phyloP scores from a whole-genome alignment of 2,888 invertebrate genomes.

The Chironomus tentans region DNA sequence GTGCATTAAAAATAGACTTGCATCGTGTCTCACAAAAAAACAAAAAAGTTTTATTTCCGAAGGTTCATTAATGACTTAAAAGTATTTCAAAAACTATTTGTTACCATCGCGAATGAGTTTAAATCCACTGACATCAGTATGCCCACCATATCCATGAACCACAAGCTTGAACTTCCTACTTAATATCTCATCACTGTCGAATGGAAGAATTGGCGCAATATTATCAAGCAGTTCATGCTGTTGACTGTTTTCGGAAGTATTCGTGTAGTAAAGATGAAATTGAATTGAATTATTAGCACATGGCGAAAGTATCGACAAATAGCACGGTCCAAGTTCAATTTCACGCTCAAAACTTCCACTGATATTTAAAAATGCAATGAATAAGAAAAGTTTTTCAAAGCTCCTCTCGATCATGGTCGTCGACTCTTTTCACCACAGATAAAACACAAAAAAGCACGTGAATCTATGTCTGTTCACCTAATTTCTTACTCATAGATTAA shows the following conservation, averaged over 20 bases:
- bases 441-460: not conserved
- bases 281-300: slow-evolving; percentile 32
- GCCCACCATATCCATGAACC: slow-evolving; percentile 43
- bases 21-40: no score
- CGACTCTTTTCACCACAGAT: slow-evolving; percentile 5
- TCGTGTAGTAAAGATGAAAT: slow-evolving; percentile 32
- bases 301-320: slow-evolving; percentile 32
- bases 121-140: slow-evolving; percentile 37
- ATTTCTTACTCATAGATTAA: not conserved
- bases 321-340: slow-evolving; percentile 31
- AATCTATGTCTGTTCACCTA: not conserved
- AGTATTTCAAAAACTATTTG: not conserved
- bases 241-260: slow-evolving; percentile 29
- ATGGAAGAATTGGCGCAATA: slow-evolving; percentile 29
- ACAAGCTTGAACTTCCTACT: slow-evolving; percentile 31
- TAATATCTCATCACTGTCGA: slow-evolving; percentile 28
- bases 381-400: not conserved
- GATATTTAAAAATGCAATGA: not conserved
- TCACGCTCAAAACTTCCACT: not conserved
- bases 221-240: slow-evolving; percentile 28
- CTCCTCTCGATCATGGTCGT: not conserved
- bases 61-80: not conserved
- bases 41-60: no score
- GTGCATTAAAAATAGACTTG: not conserved
- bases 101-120: slow-evolving; percentile 32